Base-by-base conservation (phyloP, 2,888 invertebrate genomes). In the Torymus tubicola region DNA sequence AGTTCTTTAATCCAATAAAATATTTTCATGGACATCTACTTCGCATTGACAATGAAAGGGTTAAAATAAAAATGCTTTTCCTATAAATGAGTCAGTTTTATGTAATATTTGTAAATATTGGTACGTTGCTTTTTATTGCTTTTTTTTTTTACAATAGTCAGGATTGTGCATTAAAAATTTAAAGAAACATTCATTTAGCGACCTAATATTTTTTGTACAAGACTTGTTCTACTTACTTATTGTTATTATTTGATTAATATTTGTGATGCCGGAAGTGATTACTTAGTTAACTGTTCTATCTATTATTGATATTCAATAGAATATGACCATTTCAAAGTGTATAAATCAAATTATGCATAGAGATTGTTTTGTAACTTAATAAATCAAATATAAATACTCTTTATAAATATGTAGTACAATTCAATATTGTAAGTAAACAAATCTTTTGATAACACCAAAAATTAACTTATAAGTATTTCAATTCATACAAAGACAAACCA, bases 1-100 rank as follows among this genome's bases (percentile, higher is more conserved):
- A 88, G 87, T 82, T 87, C 90, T 3, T 83, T 90, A 21, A 89
- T 90, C 67, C 83, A 86, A 21, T 88, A 82, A 69, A 58, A 68
- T 72, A 11, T 58, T 18, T 58, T 50, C 16, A 52, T 64, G 55
- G 50, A 60, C 52, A 60, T 55, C 50, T 57, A 55, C 53, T 42
- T 12, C 64, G 60, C n/a, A 67, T 69, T 63, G 61, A 69, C 70
- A 63, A 77, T 67, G 58, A 61, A 50, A 58, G 52, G 24, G 77
- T 70, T 55, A 69, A 68, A 76, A 74, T 61, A 82, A 75, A 72
- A 73, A 58, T 79, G 57, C 69, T 69, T 75, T 81, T 74, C 42
- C 16, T 63, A 69, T 65, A 60, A 58, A 67, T 71, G 55, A 58
- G 69, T 53, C 18, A 78, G 18, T 68, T 81, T 53, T 68, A 72